Evolutionary conservation across 1,140 invertebrate genomes (phyloP), one percentile per base, ranked within the genome.

Genomic region (Zaprionus camerounensis): DNA sequence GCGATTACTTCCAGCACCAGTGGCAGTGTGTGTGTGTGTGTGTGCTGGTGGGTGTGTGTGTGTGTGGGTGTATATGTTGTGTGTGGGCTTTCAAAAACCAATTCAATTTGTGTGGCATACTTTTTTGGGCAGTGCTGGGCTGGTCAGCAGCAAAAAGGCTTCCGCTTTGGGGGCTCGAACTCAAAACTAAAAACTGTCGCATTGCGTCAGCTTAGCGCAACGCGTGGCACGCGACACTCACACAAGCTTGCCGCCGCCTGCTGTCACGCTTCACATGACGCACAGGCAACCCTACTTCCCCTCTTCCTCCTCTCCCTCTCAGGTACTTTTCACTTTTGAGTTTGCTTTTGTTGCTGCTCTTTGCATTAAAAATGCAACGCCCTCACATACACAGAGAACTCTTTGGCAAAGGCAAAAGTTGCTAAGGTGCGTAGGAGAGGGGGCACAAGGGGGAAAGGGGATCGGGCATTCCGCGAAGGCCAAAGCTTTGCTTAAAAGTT

Each of bases 361-460:
- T 34, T 34, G 79, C 85, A 90, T 90, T 90, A 90, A 90, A 90
- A 90, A 90, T 90, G 86, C 82, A 90, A 74, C 71, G 63, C 41
- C 77, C 74, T 65, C 76, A 57, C 28, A 31, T 34, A 38, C 41
- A 5, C n/a, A 63, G 49, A 58, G 17, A 53, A 22, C 34, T 62
- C 59, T 65, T 82, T 71, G 57, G 65, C 61, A 75, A 75, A 84
- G 81, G 44, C 41, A 62, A 38, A 69, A 38, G 20, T 71, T 72
- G 65, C 38, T 17, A 49, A 72, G 63, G 56, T 76, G 69, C 51
- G 56, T 61, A 38, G 11, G 28, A 31, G 56, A 49, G 22, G 28
- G 53, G 63, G 67, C 13, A 13, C 13, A 41, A 3, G 15, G 13
- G 13, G 13, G 4, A 4, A 3, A 17, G 41, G n/a, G n/a, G n/a